Base-by-base conservation (phyloP, 2,113 vertebrate species). In the Indicator maculatus region DNA sequence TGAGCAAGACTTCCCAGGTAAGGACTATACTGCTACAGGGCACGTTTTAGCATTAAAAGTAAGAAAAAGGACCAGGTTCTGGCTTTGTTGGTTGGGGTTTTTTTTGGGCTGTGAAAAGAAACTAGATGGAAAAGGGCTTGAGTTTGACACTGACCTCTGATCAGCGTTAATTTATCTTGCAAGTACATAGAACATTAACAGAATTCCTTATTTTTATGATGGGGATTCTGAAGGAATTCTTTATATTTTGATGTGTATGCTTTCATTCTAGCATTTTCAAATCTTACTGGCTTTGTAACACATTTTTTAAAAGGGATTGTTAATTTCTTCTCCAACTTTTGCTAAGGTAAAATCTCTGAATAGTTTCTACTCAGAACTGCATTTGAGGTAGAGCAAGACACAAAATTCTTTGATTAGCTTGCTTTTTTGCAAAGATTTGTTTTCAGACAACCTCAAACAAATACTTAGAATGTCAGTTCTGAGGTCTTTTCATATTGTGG, bases 351-450 rank as follows among this genome's bases (percentile, higher is more conserved):
- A 31, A 45, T 83, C 95, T 93, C 88, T 85, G 86, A 89, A 78
- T 83, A 79, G 91, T 71, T 96, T 93, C 94, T 91, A 36, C 66
- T 45, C 33, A 21, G 84, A 78, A 72, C 69, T 93, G n/a, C 64
- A 17, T 91, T 64, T 92, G 52, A 86, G 83, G 67, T 63, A 72
- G 90, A 10, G 77, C n/a, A n/a, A 80, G 73, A 44, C 55, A 27
- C 20, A 47, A 19, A 91, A 67, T 76, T 79, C 81, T 90, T 83
- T 88, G 17, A 45, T 83, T 88, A 70, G 30, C 78, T 92, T 90
- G n/a, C 58, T 95, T 95, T 88, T 55, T 55, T 75, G 69, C 52
- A 70, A 93, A 95, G 77, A 10, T 96, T 89, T 89, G 75, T 67
- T 88, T 96, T 93, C 83, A 91, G 77, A 78, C 82, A 67, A 64